Evolutionary conservation across 2,888 invertebrate genomes (phyloP), one percentile per base, ranked within the genome.

Genomic region (Prosopocoilus inquinatus): DNA sequence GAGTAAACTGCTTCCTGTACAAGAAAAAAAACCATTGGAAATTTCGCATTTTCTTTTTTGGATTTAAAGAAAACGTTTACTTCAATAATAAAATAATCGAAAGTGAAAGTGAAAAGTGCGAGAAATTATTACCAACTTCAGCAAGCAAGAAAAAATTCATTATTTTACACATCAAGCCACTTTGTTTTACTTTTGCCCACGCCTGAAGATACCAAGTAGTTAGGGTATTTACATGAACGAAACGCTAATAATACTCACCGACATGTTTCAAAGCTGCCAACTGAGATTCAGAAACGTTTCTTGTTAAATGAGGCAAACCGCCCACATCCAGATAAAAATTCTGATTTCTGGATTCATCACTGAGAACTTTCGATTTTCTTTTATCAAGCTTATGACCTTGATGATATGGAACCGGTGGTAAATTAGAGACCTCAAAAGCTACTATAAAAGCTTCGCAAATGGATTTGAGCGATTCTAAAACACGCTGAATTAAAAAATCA

Each of bases 231-330:
- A 28, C 5, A 4, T 28, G 7, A 28, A 28, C 7, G 20, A 7
- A 5, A 28, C 20, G 20, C 20, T 7, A 3, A 28, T 3, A 3
- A 1, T 28, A 75, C 81, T 78, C 72, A 89, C 89, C 89, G 63
- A 85, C 89, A 72, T 82, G 88, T 68, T 88, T 85, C 44, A 93
- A 80, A 32, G 90, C 89, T 8, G 89, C 82, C 2, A 94, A 79
- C 70, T 94, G 93, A n/a, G 90, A 90, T 77, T 94, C 94, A n/a
- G 92, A 91, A 9, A 92, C 87, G 71, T 93, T 93, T 55, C 90
- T 81, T 0, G 91, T 86, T 59, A 88, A 74, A 4, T 85, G 82
- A 0, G 87, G 87, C 39, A 88, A 78, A 0, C 83, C 81, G 0
- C 85, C 82, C 36, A 87, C 78, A 60, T 87, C 86, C 57, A 87